Evolutionary conservation across 2,888 invertebrate genomes (phyloP).

Genomic region (Tricholauxania praeusta): DNA sequence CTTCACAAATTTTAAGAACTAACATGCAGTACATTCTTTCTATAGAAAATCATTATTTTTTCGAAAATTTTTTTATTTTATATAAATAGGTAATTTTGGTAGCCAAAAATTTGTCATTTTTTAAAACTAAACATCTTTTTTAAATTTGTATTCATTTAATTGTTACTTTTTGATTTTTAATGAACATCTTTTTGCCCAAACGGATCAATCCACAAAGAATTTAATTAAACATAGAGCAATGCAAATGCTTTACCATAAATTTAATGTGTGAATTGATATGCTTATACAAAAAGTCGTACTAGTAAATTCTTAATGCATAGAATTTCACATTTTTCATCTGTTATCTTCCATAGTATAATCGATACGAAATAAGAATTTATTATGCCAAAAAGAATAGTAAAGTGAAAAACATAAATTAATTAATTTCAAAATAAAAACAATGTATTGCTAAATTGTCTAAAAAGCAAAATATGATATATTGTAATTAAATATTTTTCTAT

Average conservation of each 20-base stretch:
- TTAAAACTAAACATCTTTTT: slow-evolving; percentile 6
- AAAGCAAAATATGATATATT: no score
- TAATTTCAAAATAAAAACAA: no score
- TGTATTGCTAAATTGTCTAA: no score
- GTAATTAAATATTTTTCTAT: no score
- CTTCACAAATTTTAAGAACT: no score
- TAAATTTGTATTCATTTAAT: background rate
- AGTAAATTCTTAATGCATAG: slow-evolving; percentile 29
- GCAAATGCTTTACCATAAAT: background rate
- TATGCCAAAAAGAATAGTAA: no score
- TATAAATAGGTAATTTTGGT: slow-evolving; percentile 34
- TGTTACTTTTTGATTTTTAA: background rate
- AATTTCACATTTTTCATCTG: slow-evolving; percentile 4
- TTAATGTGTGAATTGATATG: background rate
- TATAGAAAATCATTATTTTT: background rate
- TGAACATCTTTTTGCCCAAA: no score
- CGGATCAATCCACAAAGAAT: no score
- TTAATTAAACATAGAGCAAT: no score
- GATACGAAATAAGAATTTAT: no score
- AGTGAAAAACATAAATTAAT: no score
- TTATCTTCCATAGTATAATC: slow-evolving; percentile 21
- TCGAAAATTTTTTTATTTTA: background rate
- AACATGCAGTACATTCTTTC: no score
- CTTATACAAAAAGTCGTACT: background rate
- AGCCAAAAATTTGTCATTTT: slow-evolving; percentile 29